Evolutionary conservation across 2,113 vertebrate species (phyloP).

Genomic region (Chionodraco myersi): DNA sequence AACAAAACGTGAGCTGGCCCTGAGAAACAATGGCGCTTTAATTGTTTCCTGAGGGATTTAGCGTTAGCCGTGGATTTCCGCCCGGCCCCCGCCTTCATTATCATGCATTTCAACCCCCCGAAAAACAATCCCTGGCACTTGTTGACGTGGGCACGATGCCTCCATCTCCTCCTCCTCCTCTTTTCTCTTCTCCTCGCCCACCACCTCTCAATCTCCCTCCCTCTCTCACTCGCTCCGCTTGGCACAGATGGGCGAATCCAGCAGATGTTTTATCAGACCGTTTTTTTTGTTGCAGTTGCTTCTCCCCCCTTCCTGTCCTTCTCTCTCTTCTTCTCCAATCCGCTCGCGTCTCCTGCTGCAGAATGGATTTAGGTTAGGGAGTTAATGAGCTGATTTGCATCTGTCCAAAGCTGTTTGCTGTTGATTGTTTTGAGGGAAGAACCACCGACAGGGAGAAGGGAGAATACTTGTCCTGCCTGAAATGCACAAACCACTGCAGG

Average conservation of each 20-base stretch:
- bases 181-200: constrained; percentile 53
- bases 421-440: constrained; percentile 77
- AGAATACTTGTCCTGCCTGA: constrained; percentile 42
- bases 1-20: constrained; percentile 26
- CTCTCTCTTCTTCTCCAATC: constrained; percentile 15
- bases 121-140: constrained; percentile 69
- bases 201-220: constrained; percentile 53
- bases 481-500: constrained; percentile 18
- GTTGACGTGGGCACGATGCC: constrained; percentile 70
- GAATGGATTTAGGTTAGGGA: constrained; percentile 73
- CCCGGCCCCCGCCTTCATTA: constrained; percentile 65
- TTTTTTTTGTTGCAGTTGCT: neutral
- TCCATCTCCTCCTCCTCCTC: constrained; percentile 47
- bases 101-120: constrained; percentile 33
- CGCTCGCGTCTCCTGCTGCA: constrained; percentile 52
- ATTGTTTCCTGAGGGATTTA: constrained; percentile 81
- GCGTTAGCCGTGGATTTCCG: constrained; percentile 47
- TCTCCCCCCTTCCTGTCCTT: constrained; percentile 2
- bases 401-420: constrained; percentile 78
- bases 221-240: constrained; percentile 62
- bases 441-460: constrained; percentile 49
- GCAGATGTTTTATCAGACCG: constrained; percentile 79
- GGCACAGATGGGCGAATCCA: constrained; percentile 79
- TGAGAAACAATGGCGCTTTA: constrained; percentile 66
- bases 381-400: constrained; percentile 84